Evolutionary conservation across 2,888 invertebrate genomes (phyloP), one percentile per base, ranked within the genome.

Genomic region (Seira musarum): DNA sequence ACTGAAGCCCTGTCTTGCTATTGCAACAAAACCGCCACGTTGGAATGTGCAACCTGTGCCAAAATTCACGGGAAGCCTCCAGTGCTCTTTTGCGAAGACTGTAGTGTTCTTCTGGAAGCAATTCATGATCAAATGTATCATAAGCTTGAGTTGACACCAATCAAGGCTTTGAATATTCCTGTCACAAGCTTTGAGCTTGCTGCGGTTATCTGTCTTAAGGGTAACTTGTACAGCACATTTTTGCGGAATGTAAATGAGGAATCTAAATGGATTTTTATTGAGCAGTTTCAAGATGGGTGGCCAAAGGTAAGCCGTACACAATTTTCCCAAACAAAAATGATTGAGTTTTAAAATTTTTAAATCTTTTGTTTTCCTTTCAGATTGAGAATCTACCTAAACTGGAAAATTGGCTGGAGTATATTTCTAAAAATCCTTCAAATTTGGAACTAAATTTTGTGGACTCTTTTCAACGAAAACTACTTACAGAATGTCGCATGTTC

Each of bases 401-500:
- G 63, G 83, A 80, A 24, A 21, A 64, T 30, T 83, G 81, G 81
- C 13, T 83, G 21, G 49, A 81, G 24, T 46, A 68, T 0, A 61
- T 46, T n/a, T 25, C 30, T 53, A 21, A 68, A 1, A 53, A 75
- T 15, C 17, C 2, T 17, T 53, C 64, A 19, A 64, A 46, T 19
- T 25, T 76, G 17, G 53, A 69, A 30, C 24, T 57, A 0, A 13
- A 35, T 15, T 22, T 24, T 13, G 13, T 81, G 13, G 72, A 63
- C 0, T 21, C 21, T 53, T 21, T 74, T 3, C 80, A 82, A n/a
- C 68, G 30, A 8, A 78, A 69, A 40, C 35, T 79, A 6, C 24
- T 83, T 53, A 80, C 80, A 1, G 80, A 83, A 15, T 75, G 80
- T 67, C 79, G 83, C 21, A 75, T 82, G 70, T 83, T 80, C 22